These are phyloP conservation scores for Physocephala rufipes DNA, from an alignment of 2,888 invertebrate species.

Conservation along the genomic window DNA sequence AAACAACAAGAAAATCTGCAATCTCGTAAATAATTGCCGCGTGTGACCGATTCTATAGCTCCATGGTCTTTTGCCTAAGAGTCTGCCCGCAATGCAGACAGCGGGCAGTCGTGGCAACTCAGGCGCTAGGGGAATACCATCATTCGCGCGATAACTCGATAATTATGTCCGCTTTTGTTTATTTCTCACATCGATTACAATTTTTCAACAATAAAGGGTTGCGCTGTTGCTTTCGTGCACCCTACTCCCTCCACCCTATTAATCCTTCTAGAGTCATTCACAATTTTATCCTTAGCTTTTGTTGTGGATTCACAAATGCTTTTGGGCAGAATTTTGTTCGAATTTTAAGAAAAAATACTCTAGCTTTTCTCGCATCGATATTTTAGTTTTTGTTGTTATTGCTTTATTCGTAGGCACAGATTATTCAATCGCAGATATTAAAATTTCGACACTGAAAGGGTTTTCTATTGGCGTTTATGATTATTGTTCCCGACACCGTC, in stretches of 20 bases:
- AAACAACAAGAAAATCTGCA: constrained; percentile 62
- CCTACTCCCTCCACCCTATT: background rate
- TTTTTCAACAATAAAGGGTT: constrained; percentile 26
- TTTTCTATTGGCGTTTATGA: background rate
- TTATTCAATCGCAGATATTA: too few relatives aligned
- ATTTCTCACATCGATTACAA: constrained; percentile 66
- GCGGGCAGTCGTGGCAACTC: background rate
- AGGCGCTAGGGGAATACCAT: constrained; percentile 36
- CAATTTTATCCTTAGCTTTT: background rate
- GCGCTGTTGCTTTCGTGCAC: constrained; percentile 9
- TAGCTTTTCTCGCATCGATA: too few relatives aligned
- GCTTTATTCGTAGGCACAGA: too few relatives aligned
- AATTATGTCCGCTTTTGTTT: constrained; percentile 67
- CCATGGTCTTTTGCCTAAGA: background rate
- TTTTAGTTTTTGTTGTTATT: too few relatives aligned
- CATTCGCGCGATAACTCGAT: constrained; percentile 65
- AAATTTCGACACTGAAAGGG: too few relatives aligned
- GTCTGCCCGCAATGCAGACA: background rate
- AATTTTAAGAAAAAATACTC: constrained; percentile 14
- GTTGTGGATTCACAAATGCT: constrained; percentile 8
- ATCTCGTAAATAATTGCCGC: constrained; percentile 61
- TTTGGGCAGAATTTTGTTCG: constrained; percentile 11
- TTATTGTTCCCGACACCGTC: too few relatives aligned
- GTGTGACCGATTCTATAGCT: constrained; percentile 19
- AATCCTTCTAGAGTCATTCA: background rate